A percentile compares a stretch with the other conserved stretches of the same genome.
phyloP scores from a whole-genome alignment of 2,113 vertebrate species.

The Amphilophus citrinellus region DNA sequence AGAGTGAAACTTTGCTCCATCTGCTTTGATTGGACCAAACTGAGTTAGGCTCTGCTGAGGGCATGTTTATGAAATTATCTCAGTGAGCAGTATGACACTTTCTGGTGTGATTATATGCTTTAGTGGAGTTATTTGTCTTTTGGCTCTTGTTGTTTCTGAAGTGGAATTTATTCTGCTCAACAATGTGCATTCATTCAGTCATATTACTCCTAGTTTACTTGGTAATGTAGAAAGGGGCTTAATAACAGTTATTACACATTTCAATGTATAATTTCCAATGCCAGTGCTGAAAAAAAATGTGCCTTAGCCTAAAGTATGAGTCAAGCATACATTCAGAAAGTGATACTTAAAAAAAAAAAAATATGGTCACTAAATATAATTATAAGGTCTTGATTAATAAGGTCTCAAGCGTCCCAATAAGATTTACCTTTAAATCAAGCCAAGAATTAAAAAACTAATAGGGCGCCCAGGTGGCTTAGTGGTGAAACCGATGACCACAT shows the following conservation, averaged over 20 bases:
- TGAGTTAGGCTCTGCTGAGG: neutral
- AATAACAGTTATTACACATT: neutral
- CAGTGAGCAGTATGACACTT: neutral
- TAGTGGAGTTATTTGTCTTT: neutral
- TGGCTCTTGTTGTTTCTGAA: neutral
- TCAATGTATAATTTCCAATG: neutral
- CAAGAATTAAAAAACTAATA: too few relatives aligned
- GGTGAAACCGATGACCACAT: too few relatives aligned
- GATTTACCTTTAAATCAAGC: neutral
- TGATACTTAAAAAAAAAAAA: neutral
- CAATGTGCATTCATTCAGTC: neutral
- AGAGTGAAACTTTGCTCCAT: constrained; percentile 4
- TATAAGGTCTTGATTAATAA: neutral
- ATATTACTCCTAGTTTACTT: neutral
- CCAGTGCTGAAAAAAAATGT: neutral
- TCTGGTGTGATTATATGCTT: constrained; percentile 6
- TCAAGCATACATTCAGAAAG: neutral
- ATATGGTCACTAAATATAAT: neutral
- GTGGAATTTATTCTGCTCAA: neutral
- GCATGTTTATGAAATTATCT: neutral
- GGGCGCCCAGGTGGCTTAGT: too few relatives aligned
- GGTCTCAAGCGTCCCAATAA: neutral
- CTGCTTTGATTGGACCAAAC: neutral
- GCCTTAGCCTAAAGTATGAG: neutral
- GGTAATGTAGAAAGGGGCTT: neutral